Evolutionary conservation across 2,888 invertebrate species (phyloP).

Genomic region (Ephialtes manifestator): DNA sequence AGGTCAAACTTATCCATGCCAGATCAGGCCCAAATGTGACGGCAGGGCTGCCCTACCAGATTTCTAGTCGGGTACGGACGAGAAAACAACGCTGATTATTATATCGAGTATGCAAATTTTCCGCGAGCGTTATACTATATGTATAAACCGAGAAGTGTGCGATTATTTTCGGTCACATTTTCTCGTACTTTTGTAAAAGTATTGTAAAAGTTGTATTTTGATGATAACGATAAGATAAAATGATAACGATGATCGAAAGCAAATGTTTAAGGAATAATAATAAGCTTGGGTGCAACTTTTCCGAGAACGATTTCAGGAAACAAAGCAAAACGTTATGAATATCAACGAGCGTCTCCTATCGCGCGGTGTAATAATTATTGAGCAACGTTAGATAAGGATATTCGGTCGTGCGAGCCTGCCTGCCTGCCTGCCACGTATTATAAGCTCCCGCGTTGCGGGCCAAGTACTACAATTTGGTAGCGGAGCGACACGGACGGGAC

Average conservation of each 20-base stretch:
- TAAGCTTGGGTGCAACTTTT: constrained; percentile 86
- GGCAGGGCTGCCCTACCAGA: too few relatives aligned
- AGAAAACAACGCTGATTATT: too few relatives aligned
- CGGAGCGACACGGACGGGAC: not conserved
- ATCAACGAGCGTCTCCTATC: not conserved
- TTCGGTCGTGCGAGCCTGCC: too few relatives aligned
- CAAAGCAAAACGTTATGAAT: not conserved
- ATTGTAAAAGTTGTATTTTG: not conserved
- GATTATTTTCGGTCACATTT: constrained; percentile 16
- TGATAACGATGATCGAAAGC: constrained; percentile 23
- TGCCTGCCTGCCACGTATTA: constrained; percentile 4
- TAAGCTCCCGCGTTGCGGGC: not conserved
- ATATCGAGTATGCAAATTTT: constrained; percentile 92
- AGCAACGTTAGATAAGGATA: not conserved
- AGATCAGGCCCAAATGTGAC: too few relatives aligned
- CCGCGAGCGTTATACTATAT: constrained; percentile 95
- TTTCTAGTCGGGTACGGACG: too few relatives aligned
- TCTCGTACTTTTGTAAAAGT: not conserved
- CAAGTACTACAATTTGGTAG: not conserved
- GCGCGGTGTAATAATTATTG: not conserved
- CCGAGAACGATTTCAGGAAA: constrained; percentile 90
- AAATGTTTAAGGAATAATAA: constrained; percentile 59
- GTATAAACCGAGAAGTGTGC: constrained; percentile 90
- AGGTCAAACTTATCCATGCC: too few relatives aligned
- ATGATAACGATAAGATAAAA: constrained; percentile 23